Conservation (phyloP, 1,140 invertebrate genomes). For the Leptinotarsa texana region DNA sequence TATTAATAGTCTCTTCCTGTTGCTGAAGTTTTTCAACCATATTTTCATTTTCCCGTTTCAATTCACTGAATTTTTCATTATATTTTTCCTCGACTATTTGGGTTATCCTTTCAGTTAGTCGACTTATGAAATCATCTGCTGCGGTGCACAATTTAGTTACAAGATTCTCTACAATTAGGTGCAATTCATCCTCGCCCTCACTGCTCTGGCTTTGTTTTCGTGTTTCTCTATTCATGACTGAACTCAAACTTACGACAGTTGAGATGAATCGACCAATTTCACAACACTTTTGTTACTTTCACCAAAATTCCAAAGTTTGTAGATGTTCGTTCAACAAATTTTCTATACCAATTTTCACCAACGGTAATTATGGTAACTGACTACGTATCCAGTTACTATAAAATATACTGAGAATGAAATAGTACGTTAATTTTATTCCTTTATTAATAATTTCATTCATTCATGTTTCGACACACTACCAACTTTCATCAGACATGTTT, state of each 20-base stretch:
- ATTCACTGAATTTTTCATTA: slow-evolving; percentile 5
- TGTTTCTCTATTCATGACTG: slow-evolving; percentile 4
- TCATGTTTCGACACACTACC: no score
- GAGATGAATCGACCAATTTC: background rate
- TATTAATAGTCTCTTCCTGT: slow-evolving; percentile 7
- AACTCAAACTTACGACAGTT: slow-evolving; percentile 2
- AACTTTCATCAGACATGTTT: no score
- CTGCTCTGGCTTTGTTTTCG: slow-evolving; percentile 14
- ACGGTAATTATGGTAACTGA: no score
- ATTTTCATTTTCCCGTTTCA: slow-evolving; percentile 20
- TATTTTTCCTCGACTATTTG: slow-evolving; percentile 14
- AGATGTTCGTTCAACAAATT: background rate
- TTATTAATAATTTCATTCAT: no score
- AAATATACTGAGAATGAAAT: no score
- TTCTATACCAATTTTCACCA: background rate
- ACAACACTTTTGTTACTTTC: background rate
- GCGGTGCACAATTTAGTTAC: slow-evolving; percentile 12
- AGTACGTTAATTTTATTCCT: no score
- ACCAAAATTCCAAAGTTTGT: background rate
- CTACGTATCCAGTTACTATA: no score
- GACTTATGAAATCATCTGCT: background rate
- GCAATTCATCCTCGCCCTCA: slow-evolving; percentile 13
- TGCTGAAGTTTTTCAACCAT: slow-evolving; percentile 7
- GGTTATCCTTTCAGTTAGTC: slow-evolving; percentile 13
- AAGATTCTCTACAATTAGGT: slow-evolving; percentile 2